phyloP scores from a whole-genome alignment of 2,113 vertebrate species.

The Hypomesus transpacificus region DNA sequence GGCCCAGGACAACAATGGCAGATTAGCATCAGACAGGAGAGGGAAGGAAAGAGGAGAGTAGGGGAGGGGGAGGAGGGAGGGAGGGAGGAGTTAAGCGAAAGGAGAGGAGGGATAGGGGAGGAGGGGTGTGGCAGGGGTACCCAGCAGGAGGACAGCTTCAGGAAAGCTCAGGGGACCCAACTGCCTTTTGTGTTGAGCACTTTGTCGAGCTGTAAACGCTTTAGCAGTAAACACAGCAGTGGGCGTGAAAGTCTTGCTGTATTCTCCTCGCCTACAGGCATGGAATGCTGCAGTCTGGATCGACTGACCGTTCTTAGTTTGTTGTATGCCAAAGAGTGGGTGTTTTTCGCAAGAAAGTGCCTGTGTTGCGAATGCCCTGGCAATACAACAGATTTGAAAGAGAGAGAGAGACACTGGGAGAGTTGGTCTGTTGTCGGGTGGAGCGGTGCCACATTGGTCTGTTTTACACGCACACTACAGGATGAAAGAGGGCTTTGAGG shows the following conservation, averaged over 20 bases:
- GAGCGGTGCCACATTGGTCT: neutral
- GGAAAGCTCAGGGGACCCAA: too few species aligned
- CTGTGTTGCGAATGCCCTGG: neutral
- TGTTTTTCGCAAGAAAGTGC: neutral
- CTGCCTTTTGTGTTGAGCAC: too few species aligned
- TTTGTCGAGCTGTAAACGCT: too few species aligned
- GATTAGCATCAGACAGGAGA: conserved; percentile 15
- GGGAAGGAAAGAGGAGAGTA: neutral
- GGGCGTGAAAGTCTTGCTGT: too few species aligned
- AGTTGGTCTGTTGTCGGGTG: neutral
- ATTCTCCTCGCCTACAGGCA: too few species aligned
- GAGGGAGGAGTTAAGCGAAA: neutral
- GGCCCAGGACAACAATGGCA: conserved; percentile 51
- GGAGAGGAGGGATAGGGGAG: neutral
- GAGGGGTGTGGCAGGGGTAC: neutral
- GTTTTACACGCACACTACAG: neutral
- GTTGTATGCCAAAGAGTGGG: neutral
- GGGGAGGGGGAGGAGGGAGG: neutral
- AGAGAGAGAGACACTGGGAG: neutral
- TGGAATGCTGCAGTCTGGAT: neutral
- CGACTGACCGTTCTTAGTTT: neutral
- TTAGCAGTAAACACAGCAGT: too few species aligned
- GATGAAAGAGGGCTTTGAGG: conserved; percentile 58
- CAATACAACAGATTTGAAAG: neutral
- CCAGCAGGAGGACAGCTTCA: too few species aligned